phyloP scores from a whole-genome alignment of 1,140 invertebrate species.

The Brachionus asplanchnoidis region DNA sequence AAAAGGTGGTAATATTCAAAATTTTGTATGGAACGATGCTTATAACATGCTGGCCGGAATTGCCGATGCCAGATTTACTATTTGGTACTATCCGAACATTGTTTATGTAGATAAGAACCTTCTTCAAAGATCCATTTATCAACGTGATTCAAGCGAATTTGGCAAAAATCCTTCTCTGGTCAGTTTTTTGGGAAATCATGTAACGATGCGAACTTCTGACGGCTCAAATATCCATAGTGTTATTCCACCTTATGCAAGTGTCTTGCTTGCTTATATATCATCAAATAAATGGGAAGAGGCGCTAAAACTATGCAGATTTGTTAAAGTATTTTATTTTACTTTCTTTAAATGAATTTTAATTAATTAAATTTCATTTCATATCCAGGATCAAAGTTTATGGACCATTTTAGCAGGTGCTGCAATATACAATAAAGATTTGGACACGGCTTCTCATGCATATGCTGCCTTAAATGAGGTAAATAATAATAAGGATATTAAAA shows the following conservation, averaged over 20 bases:
- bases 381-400: constrained; percentile 75
- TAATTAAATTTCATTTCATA: too few relatives aligned
- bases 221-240: constrained; percentile 64
- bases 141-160: constrained; percentile 68
- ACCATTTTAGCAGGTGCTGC: constrained; percentile 80
- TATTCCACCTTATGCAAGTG: constrained; percentile 66
- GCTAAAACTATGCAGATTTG: constrained; percentile 69
- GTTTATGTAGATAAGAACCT: constrained; percentile 71
- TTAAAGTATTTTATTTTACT: constrained; percentile 62
- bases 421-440: constrained; percentile 70
- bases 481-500: not conserved
- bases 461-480: constrained; percentile 71
- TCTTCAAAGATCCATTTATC: constrained; percentile 63
- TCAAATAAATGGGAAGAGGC: constrained; percentile 70
- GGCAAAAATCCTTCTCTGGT: constrained; percentile 72
- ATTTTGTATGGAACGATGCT: constrained; percentile 74
- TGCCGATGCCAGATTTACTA: constrained; percentile 70
- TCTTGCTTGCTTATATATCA: constrained; percentile 64
- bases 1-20: constrained; percentile 64
- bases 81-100: constrained; percentile 79
- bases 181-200: constrained; percentile 72
- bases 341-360: too few relatives aligned
- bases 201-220: constrained; percentile 68
- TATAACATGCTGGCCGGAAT: constrained; percentile 77
- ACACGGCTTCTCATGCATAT: constrained; percentile 84